Evolutionary conservation across 2,797 vertebrate genomes (phyloP), one percentile per base, ranked within the genome.

Genomic region (Sebastes aleutianus): DNA sequence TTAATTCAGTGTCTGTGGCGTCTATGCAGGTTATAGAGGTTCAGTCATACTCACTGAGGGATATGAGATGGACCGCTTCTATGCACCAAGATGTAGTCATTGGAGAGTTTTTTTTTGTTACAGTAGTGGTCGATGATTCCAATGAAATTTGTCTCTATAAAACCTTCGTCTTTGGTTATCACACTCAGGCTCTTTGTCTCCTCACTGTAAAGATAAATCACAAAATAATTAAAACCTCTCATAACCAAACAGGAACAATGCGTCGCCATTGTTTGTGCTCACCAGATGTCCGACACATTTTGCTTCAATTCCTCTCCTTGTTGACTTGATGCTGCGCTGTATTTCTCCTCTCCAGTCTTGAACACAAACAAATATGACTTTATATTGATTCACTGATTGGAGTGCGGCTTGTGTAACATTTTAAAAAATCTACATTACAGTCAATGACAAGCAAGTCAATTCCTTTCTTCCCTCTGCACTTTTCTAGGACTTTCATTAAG

Each of bases 121-220:
- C 94, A 95, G 77, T 89, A 86, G 0, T 91, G 0, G 62, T 95
- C 75, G 29, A 96, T 39, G 1, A 54, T 2, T 34, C 89, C 93
- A 0, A 87, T 87, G 56, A 56, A 95, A 75, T 95, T 92, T 3
- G 54, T 34, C 13, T 71, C 66, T 12, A n/a, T n/a, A 0, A 53
- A 53, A 10, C 18, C 13, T 1, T 20, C 59, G 43, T 83, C 77
- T 53, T 53, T 53, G 0, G 43, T 47, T 47, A 47, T 47, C 43
- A 8, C 50, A 53, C 50, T 53, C 50, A n/a, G n/a, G 50, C 50
- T 53, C 20, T 10, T n/a, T n/a, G 8, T 53, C 50, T 0, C 50
- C 18, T 53, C 50, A n/a, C 50, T 53, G 27, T 20, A 31, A 61
- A 64, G 62, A 39, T 7, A 39, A 36, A 34, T 36, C 32, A 39